Base-by-base conservation (phyloP, 2,888 invertebrate genomes). In the Synergus japonicus region DNA sequence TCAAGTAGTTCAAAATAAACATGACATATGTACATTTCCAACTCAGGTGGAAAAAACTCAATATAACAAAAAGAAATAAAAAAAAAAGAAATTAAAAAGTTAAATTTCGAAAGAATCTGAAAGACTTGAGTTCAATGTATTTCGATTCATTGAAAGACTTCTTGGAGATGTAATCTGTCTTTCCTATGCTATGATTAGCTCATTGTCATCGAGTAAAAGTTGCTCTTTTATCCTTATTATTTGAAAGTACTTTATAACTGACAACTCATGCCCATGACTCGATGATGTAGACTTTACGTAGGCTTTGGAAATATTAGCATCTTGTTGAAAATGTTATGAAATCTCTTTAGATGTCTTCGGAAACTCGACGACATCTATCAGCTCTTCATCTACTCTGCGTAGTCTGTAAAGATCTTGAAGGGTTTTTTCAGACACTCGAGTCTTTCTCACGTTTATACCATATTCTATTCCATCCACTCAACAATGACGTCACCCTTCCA, bases 401-500 rank as follows among this genome's bases (percentile, higher is more conserved):
- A 49, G 60, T 60, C 60, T 60, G 22, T 73, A n/a, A 37, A 73
- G 54, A 73, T 54, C 4, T 49, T 46, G n/a, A 73, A 73, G 54
- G 49, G 54, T n/a, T 73, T 73, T 49, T 54, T 49, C n/a, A 54
- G 49, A 73, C 60, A 73, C 49, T 49, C 15, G 54, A 73, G 37
- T 49, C 49, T 37, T 54, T 73, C 49, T 73, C 37, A 15, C 73
- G 54, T 37, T 73, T 22, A 22, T 22, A 37, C 37, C 15, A 37
- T 73, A 73, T 37, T 66, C 18, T 66, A 73, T 54, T 22, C 22
- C n/a, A n/a, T 49, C 37, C 49, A 67, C 58, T 58, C 29, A 46
- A 49, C 76, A 83, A 81, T 87, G 87, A 87, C 87, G 85, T 87
- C 86, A 87, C 83, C 79, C 80, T 81, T 82, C 85, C 82, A 84